These are phyloP conservation scores for Agrypnia vestita DNA, from an alignment of 1,140 invertebrate species.

Conservation along the genomic window DNA sequence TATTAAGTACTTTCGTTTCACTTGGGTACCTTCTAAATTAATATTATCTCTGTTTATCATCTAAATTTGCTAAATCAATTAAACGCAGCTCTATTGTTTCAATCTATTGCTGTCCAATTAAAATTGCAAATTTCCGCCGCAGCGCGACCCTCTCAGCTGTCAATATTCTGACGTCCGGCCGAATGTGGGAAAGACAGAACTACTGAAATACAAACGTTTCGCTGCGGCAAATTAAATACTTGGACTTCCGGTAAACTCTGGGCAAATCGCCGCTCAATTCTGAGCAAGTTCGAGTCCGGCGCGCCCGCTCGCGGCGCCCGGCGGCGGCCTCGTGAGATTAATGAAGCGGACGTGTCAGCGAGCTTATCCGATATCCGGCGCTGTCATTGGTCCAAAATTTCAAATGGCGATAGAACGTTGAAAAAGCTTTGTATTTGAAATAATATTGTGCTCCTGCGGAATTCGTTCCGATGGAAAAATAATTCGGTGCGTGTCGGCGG, in stretches of 20 bases:
- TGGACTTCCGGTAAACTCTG: conserved; percentile 14
- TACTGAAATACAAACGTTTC: no score
- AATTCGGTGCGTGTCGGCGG: background rate
- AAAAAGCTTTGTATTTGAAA: conserved; percentile 3
- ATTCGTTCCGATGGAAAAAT: background rate
- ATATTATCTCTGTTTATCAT: no score
- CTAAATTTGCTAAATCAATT: no score
- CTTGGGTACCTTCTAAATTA: no score
- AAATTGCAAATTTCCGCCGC: no score
- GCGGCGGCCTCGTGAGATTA: conserved; percentile 27
- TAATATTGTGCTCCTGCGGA: conserved; percentile 10
- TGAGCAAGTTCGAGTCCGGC: conserved; percentile 12
- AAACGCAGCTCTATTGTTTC: no score
- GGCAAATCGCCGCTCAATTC: conserved; percentile 28
- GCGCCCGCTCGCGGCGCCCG: background rate
- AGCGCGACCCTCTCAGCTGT: no score
- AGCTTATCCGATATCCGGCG: conserved; percentile 15
- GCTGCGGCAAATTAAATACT: conserved; percentile 20
- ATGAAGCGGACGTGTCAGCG: conserved; percentile 42
- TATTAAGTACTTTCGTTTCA: no score
- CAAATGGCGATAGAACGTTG: conserved; percentile 1
- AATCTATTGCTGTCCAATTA: no score
- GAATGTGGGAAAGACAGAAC: no score
- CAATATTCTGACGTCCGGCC: no score
- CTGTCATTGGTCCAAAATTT: conserved; percentile 19